These are phyloP conservation scores for Lycophotia porphyrea DNA, from an alignment of 2,888 invertebrate genomes.

Conservation along the genomic window DNA sequence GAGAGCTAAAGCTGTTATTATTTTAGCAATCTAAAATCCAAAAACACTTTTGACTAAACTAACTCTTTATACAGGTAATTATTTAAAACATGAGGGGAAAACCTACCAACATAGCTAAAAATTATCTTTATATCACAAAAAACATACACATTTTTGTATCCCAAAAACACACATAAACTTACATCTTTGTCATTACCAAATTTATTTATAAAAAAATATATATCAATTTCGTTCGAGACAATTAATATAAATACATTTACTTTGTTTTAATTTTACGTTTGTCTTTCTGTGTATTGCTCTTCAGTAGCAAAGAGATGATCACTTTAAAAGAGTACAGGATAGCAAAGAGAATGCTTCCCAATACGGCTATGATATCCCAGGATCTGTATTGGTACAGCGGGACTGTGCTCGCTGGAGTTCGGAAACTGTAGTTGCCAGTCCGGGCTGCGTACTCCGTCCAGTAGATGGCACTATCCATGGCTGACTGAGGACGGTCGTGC, in stretches of 20 bases:
- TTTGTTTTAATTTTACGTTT: slow-evolving; percentile 55
- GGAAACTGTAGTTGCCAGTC: slow-evolving; percentile 83
- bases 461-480: slow-evolving; percentile 91
- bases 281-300: neutral
- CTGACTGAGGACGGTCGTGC: slow-evolving; percentile 89
- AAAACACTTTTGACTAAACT: neutral
- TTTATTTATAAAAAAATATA: neutral
- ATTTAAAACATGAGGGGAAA: neutral
- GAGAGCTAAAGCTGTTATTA: neutral
- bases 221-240: neutral
- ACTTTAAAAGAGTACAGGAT: slow-evolving; percentile 34
- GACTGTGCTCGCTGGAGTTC: slow-evolving; percentile 85
- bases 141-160: neutral
- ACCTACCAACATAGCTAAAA: neutral
- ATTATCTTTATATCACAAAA: neutral
- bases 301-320: slow-evolving; percentile 9
- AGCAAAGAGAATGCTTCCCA: slow-evolving; percentile 37
- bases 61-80: neutral
- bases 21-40: neutral
- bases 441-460: slow-evolving; percentile 91
- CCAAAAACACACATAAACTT: neutral
- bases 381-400: slow-evolving; percentile 87
- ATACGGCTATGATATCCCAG: slow-evolving; percentile 76
- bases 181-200: neutral
- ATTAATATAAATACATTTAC: neutral